phyloP scores from a whole-genome alignment of 1,140 invertebrate species.

The Macrotrachela quadricornifera region DNA sequence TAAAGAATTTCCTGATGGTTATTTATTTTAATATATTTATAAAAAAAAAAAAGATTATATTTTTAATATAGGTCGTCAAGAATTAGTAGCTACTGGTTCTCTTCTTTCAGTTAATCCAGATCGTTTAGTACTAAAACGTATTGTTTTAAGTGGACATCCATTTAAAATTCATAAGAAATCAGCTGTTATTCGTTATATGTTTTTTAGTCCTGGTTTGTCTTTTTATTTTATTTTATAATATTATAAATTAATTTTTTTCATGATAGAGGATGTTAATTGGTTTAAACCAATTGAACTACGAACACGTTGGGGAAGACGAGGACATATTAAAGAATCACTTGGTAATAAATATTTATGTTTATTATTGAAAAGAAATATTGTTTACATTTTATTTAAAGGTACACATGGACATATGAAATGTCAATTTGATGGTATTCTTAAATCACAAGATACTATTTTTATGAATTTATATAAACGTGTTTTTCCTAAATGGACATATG shows the following conservation, averaged over 20 bases:
- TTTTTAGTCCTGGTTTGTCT: constrained; percentile 56
- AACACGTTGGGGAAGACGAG: constrained; percentile 72
- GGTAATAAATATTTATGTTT: constrained; percentile 30
- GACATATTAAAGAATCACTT: constrained; percentile 83
- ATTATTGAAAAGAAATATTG: too few species aligned
- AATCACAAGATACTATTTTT: constrained; percentile 78
- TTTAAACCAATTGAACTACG: constrained; percentile 81
- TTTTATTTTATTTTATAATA: not conserved
- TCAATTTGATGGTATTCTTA: constrained; percentile 71
- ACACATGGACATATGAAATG: constrained; percentile 99
- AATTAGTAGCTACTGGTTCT: constrained; percentile 60
- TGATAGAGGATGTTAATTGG: constrained; percentile 71
- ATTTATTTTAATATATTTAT: constrained; percentile 6
- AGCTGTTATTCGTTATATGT: constrained; percentile 86
- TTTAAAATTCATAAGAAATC: constrained; percentile 55
- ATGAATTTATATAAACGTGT: constrained; percentile 84
- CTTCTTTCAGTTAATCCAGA: constrained; percentile 71
- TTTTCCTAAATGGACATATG: constrained; percentile 85
- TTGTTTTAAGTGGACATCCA: constrained; percentile 74
- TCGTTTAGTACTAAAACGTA: constrained; percentile 67
- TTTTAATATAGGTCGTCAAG: too few species aligned
- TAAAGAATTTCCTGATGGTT: constrained; percentile 32
- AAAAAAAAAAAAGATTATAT: too few species aligned
- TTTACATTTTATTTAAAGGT: not conserved
- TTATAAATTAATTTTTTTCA: not conserved